These are phyloP conservation scores for Saturnia japonica DNA, from an alignment of 2,888 invertebrate species.

Conservation along the genomic window DNA sequence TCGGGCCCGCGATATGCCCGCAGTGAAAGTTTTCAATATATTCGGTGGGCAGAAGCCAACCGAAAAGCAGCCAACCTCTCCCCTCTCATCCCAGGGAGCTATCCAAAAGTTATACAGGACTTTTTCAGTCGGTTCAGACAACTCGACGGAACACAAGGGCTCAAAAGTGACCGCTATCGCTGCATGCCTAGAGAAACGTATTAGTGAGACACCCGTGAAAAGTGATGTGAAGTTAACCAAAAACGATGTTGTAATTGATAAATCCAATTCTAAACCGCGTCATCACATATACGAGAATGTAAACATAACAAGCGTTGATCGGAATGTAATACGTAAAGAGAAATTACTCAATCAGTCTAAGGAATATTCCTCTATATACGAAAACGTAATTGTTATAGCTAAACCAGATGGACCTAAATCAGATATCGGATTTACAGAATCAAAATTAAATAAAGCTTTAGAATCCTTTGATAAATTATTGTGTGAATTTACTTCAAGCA, in stretches of 20 bases:
- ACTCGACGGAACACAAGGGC: slow-evolving; percentile 65
- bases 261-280: slow-evolving; percentile 49
- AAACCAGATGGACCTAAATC: slow-evolving; percentile 39
- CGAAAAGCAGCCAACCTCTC: slow-evolving; percentile 66
- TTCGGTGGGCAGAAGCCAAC: slow-evolving; percentile 80
- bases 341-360: slow-evolving; percentile 67
- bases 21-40: slow-evolving; percentile 81
- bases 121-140: slow-evolving; percentile 72
- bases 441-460: slow-evolving; percentile 71
- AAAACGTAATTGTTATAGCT: slow-evolving; percentile 74
- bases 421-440: slow-evolving; percentile 46
- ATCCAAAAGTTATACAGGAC: slow-evolving; percentile 80
- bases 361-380: slow-evolving; percentile 74
- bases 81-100: slow-evolving; percentile 63
- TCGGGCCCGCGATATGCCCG: slow-evolving; percentile 79
- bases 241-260: slow-evolving; percentile 49
- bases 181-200: slow-evolving; percentile 73
- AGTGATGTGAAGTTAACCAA: slow-evolving; percentile 41
- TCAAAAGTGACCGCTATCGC: slow-evolving; percentile 77
- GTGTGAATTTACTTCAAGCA: slow-evolving; percentile 65
- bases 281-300: slow-evolving; percentile 76
- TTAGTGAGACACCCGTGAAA: slow-evolving; percentile 63
- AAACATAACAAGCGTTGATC: slow-evolving; percentile 56
- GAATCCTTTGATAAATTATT: slow-evolving; percentile 78
- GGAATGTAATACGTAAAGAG: slow-evolving; percentile 44